A percentile compares a stretch with the other conserved stretches of the same genome.
phyloP scores from a whole-genome alignment of 2,797 vertebrate species.

The Leucoraja ocellata region DNA sequence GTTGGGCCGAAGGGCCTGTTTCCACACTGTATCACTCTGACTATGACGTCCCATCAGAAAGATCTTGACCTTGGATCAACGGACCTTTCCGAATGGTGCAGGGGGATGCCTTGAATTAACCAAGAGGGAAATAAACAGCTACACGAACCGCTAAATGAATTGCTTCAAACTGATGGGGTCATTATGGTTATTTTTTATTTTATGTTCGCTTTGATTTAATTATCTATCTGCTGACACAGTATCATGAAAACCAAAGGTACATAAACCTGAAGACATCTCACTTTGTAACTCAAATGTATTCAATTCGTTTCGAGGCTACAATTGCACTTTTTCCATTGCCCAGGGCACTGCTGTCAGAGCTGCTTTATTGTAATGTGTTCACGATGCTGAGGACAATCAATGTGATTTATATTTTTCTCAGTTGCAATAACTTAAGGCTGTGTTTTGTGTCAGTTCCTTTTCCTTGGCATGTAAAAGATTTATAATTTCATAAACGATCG shows the following conservation, averaged over 20 bases:
- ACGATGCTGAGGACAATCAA: slow-evolving; percentile 25
- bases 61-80: background rate
- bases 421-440: slow-evolving; percentile 32
- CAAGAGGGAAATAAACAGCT: background rate
- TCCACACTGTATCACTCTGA: too few species aligned
- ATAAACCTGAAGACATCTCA: slow-evolving; percentile 30
- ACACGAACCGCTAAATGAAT: background rate
- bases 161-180: background rate
- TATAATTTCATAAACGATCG: slow-evolving; percentile 17
- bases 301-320: slow-evolving; percentile 8
- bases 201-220: background rate
- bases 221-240: too few species aligned
- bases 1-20: too few species aligned
- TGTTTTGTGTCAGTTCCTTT: slow-evolving; percentile 34
- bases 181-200: background rate
- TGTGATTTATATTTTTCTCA: slow-evolving; percentile 27
- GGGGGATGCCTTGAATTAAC: background rate
- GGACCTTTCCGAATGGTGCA: background rate
- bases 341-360: slow-evolving; percentile 27
- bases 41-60: background rate
- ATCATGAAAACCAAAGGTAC: background rate
- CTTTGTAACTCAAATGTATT: slow-evolving; percentile 15
- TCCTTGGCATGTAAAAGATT: slow-evolving; percentile 32
- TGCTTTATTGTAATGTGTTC: slow-evolving; percentile 31
- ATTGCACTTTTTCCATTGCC: slow-evolving; percentile 1